Conservation (phyloP, 2,113 vertebrate species). For the western clawed frog (Xenopus tropicalis) region UCB_Xtro_10.0 CM004445.2:59868501-59869000, state of each 20-base stretch:
- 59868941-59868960: too few relatives aligned
- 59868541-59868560: conserved; percentile 14
- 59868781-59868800: conserved; percentile 40
- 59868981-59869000: too few relatives aligned
- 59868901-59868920: too few relatives aligned
- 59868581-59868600: conserved; percentile 31
- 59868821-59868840: background rate
- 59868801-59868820: conserved; percentile 40
- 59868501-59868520: background rate
- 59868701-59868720: conserved; percentile 22
- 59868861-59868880: too few relatives aligned
- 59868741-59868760: conserved; percentile 30
- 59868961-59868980: too few relatives aligned
- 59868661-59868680: conserved; percentile 36
- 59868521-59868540: conserved; percentile 12
- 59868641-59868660: conserved; percentile 35
- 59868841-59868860: background rate
- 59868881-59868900: too few relatives aligned
- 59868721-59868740: conserved; percentile 25
- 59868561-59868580: conserved; percentile 15
- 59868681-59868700: conserved; percentile 40
- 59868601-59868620: conserved; percentile 41
- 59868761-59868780: conserved; percentile 33
- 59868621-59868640: conserved; percentile 28
- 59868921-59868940: too few relatives aligned